Evolutionary conservation across 2,888 invertebrate species (phyloP), one percentile per base, ranked within the genome.

Genomic region (Ectropis crepuscularia): DNA sequence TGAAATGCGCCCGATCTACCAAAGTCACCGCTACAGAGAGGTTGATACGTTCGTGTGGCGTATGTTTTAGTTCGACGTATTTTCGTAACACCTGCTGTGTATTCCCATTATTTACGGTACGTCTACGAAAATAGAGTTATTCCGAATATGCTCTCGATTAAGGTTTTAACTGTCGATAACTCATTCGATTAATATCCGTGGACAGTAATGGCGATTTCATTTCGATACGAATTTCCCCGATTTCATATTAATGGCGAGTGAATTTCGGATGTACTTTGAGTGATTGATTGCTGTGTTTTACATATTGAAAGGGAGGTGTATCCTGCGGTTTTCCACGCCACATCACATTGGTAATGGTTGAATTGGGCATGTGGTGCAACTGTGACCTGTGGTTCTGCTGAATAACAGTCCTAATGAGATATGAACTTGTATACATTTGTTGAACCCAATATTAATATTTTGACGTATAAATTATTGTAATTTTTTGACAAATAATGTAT

Each of bases 1-100:
- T 28, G 16, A 28, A 28, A 28, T 28, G 16, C 16, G 16, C 16
- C 16, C 1, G 16, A 28, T 28, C 16, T 28, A 28, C 16, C 16
- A 28, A 28, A 28, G 16, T 28, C 16, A 28, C 16, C 16, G 1
- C 16, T 4, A 28, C 16, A 28, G 16, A 28, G 16, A 28, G 16
- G 16, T 4, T 28, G 16, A 28, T 28, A 28, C 16, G 16, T 28
- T 28, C 16, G 16, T 28, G 16, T 28, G 16, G 16, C 16, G 16
- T 28, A 28, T 28, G 79, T 81, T 57, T 41, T 11, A 48, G 81
- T 38, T 83, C 78, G 86, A 81, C 85, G 88, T 79, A 89, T 83
- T 89, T 88, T 81, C 75, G 69, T 42, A 73, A 71, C 72, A 78
- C 77, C 72, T 77, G 74, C 58, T 77, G 73, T 57, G 48, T 51